These are phyloP conservation scores for Ailuropoda melanoleuca DNA, from an alignment of 2,113 vertebrate genomes.

Conservation along the genomic window DNA sequence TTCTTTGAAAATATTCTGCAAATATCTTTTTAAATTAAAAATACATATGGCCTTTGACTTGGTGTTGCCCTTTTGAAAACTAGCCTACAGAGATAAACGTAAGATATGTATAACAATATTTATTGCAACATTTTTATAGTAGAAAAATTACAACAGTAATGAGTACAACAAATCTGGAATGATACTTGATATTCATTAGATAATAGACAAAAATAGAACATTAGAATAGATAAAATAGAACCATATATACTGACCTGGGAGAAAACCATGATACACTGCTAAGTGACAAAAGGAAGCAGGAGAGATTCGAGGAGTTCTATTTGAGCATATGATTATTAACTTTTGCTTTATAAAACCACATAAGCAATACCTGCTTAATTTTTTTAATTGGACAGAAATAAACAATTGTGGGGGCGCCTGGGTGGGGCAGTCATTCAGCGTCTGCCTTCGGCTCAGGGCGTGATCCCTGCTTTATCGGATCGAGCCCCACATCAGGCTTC, in stretches of 20 bases:
- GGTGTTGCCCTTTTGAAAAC: background rate
- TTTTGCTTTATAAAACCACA: background rate
- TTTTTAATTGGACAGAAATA: background rate
- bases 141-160: background rate
- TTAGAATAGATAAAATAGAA: background rate
- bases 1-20: background rate
- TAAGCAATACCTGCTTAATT: background rate
- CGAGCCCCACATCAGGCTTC: no score
- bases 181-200: background rate
- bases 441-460: no score
- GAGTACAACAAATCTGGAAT: background rate
- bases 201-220: background rate
- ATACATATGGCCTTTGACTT: background rate
- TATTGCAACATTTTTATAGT: background rate
- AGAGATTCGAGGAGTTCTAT: background rate
- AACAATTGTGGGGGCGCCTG: background rate
- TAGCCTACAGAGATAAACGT: background rate
- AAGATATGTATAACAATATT: background rate
- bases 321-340: background rate
- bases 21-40: background rate
- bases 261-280: background rate
- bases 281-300: background rate
- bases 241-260: background rate
- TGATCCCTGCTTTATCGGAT: no score
- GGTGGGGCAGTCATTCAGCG: no score